Percentiles rank a stretch among this genome's conserved stretches.
Conservation (phyloP, 2,797 vertebrate genomes). For the Gymnocypris eckloni region DNA sequence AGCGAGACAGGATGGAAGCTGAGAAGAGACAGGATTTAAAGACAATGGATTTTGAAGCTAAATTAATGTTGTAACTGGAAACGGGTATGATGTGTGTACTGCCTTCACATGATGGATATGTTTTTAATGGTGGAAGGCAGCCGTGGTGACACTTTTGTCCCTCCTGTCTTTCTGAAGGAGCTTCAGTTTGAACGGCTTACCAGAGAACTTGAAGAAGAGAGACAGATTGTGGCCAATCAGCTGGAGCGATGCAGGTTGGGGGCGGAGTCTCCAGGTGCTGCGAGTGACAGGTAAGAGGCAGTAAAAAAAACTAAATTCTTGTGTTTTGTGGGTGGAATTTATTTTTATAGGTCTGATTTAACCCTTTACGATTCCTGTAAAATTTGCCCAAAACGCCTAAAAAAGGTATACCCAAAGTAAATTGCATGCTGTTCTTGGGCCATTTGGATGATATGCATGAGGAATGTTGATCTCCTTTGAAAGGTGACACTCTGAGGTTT, state of each 20-base stretch:
- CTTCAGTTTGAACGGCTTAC: slow-evolving; percentile 98
- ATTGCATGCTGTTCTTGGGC: too few species aligned
- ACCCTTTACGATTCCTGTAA: too few species aligned
- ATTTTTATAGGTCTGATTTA: background rate
- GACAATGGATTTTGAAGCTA: slow-evolving; percentile 15
- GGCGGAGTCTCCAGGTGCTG: slow-evolving; percentile 96
- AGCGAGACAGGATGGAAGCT: slow-evolving; percentile 1
- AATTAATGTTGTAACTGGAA: slow-evolving; percentile 24
- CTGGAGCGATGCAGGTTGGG: slow-evolving; percentile 99
- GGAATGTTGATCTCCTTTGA: too few species aligned
- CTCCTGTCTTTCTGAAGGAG: slow-evolving; percentile 77
- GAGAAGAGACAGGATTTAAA: slow-evolving; percentile 9
- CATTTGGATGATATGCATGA: too few species aligned
- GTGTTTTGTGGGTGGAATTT: background rate
- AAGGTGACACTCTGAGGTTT: too few species aligned
- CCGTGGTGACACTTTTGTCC: slow-evolving; percentile 34
- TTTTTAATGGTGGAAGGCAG: slow-evolving; percentile 2
- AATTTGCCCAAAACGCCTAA: too few species aligned
- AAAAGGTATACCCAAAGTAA: too few species aligned
- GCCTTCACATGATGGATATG: background rate
- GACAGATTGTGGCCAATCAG: slow-evolving; percentile 97
- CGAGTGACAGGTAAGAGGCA: slow-evolving; percentile 90
- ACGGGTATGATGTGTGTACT: slow-evolving; percentile 13
- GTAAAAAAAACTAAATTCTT: background rate
- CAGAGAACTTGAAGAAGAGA: slow-evolving; percentile 96